These are phyloP conservation scores for Trichacis sp. DNA, from an alignment of 2,888 invertebrate genomes.

Conservation along the genomic window DNA sequence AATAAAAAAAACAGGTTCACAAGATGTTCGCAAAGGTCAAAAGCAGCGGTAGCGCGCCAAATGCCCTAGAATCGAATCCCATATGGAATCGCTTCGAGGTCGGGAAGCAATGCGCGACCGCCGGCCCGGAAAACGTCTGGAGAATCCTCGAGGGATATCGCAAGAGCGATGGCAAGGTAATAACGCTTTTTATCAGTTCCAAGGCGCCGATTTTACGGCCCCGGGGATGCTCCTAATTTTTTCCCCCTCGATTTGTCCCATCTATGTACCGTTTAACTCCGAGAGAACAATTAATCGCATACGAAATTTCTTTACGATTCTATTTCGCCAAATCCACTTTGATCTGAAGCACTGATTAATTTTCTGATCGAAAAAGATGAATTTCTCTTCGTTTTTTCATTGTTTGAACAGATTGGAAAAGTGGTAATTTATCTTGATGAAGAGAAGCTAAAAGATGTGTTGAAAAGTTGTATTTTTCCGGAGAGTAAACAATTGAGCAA, in stretches of 20 bases:
- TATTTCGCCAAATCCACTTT: too few relatives aligned
- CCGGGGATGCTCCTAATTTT: background rate
- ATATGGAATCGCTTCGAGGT: slow-evolving; percentile 90
- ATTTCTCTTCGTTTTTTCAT: too few relatives aligned
- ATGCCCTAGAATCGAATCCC: slow-evolving; percentile 80
- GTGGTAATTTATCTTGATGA: too few relatives aligned
- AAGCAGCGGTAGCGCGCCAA: slow-evolving; percentile 68
- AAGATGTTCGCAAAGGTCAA: slow-evolving; percentile 82
- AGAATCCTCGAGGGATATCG: slow-evolving; percentile 90
- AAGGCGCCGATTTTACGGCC: background rate
- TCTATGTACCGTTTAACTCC: too few relatives aligned
- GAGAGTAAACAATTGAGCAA: too few relatives aligned
- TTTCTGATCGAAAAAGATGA: too few relatives aligned
- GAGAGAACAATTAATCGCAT: too few relatives aligned
- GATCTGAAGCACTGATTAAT: too few relatives aligned
- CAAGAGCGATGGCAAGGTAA: slow-evolving; percentile 91
- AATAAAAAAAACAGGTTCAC: slow-evolving; percentile 5
- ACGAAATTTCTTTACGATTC: too few relatives aligned
- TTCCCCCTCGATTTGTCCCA: background rate
- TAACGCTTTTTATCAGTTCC: slow-evolving; percentile 46
- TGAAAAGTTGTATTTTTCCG: too few relatives aligned
- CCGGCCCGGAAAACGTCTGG: slow-evolving; percentile 93
- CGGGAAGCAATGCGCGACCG: slow-evolving; percentile 82
- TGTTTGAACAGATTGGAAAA: too few relatives aligned
- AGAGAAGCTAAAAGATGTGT: too few relatives aligned